A percentile compares a stretch with the other conserved stretches of the same genome.
Evolutionary conservation across 1,140 invertebrate genomes (phyloP).

Genomic region (Drosophila arizonae): DNA sequence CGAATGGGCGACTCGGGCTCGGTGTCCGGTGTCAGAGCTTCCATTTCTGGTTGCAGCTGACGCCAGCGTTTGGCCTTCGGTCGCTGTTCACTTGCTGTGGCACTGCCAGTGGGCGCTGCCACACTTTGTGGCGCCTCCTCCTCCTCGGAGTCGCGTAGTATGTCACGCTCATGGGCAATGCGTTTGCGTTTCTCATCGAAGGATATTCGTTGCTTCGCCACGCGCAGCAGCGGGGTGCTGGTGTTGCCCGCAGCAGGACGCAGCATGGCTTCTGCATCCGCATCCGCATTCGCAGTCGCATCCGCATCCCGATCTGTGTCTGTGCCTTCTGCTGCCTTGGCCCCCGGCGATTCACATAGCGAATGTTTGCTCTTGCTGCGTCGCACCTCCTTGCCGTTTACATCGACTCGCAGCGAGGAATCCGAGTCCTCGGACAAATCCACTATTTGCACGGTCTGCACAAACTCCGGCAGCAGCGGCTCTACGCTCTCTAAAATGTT

Average conservation of each 20-base stretch:
- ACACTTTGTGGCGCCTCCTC: slow-evolving; percentile 44
- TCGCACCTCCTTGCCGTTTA: slow-evolving; percentile 57
- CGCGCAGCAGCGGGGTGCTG: slow-evolving; percentile 68
- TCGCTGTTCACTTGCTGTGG: slow-evolving; percentile 3
- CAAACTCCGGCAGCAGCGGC: slow-evolving; percentile 77
- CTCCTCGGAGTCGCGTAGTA: slow-evolving; percentile 77
- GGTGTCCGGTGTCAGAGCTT: slow-evolving; percentile 37
- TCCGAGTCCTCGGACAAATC: slow-evolving; percentile 80
- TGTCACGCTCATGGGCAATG: slow-evolving; percentile 75
- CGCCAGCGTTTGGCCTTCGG: slow-evolving; percentile 50
- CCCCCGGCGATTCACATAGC: slow-evolving; percentile 38
- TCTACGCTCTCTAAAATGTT: slow-evolving; percentile 81
- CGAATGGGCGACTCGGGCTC: slow-evolving; percentile 72
- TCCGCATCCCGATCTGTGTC: slow-evolving; percentile 18
- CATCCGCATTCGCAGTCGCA: slow-evolving; percentile 41
- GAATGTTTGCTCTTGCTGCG: slow-evolving; percentile 72
- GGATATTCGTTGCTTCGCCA: slow-evolving; percentile 79
- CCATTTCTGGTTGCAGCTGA: slow-evolving; percentile 64
- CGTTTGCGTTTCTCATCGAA: slow-evolving; percentile 81
- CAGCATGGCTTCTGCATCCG: slow-evolving; percentile 46
- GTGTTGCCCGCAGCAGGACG: slow-evolving; percentile 60
- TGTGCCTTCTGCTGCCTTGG: slow-evolving; percentile 9
- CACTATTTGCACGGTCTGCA: slow-evolving; percentile 81
- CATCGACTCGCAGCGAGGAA: slow-evolving; percentile 67
- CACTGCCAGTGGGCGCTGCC: not conserved